phyloP scores from a whole-genome alignment of 1,140 invertebrate species.

The Drosophila truncata region DNA sequence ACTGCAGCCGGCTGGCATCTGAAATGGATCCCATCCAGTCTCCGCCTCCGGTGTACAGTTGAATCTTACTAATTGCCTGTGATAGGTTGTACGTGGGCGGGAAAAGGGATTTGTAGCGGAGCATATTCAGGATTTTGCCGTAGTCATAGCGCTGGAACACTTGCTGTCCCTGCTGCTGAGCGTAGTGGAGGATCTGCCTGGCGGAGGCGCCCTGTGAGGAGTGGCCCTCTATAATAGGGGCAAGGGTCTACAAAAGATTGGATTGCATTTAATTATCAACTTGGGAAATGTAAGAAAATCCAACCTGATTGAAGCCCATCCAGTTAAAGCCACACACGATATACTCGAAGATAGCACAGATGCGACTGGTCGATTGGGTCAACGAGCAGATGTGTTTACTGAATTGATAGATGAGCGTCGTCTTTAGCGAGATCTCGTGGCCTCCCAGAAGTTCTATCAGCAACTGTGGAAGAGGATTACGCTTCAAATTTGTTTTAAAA shows the following conservation, averaged over 20 bases:
- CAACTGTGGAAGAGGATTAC: constrained; percentile 1
- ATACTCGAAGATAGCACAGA: constrained; percentile 56
- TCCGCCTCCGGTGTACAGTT: constrained; percentile 12
- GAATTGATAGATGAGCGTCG: constrained; percentile 26
- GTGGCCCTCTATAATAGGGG: constrained; percentile 41
- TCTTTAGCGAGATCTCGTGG: constrained; percentile 11
- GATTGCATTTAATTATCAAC: not conserved
- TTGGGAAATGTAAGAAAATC: not conserved
- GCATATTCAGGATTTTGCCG: constrained; percentile 8
- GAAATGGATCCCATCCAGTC: constrained; percentile 36
- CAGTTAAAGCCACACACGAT: constrained; percentile 53
- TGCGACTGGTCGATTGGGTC: not conserved
- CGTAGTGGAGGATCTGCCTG: constrained; percentile 45
- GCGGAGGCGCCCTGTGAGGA: constrained; percentile 46
- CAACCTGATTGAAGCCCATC: constrained; percentile 42
- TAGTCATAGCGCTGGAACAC: constrained; percentile 30
- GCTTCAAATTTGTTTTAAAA: not conserved
- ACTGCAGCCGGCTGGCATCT: constrained; percentile 13
- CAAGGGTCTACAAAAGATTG: constrained; percentile 28
- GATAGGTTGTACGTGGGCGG: constrained; percentile 51
- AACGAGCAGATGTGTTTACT: constrained; percentile 24
- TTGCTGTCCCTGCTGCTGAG: constrained; percentile 13
- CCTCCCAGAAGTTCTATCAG: constrained; percentile 44
- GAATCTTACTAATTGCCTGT: constrained; percentile 16
- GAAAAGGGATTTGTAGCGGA: not conserved